Evolutionary conservation across 92 coral and sea anemone genomes (phyloP), one percentile per base, ranked within the genome.

Genomic region (Desmophyllum pertusum): DNA sequence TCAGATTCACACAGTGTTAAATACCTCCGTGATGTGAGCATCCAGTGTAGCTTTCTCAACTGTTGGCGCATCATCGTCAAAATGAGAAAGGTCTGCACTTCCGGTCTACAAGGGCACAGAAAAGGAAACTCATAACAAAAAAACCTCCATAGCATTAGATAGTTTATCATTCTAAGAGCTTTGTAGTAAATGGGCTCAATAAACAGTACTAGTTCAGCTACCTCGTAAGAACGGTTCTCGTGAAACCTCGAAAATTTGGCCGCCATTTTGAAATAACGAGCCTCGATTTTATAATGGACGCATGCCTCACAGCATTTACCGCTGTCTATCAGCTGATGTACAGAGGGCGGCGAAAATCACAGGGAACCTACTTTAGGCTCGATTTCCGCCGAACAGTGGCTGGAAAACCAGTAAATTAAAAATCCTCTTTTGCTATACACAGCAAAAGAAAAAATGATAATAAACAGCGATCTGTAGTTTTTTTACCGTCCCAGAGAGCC

Each of bases 221-320:
- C 98, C 89, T 95, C 94, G 74, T 94, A 96, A 23, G 96, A 88
- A 25, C 98, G 95, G 81, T 92, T 91, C 87, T 96, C 98, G 76
- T 94, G 94, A 93, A 92, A 96, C 53, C 98, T 92, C 48, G 98
- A 93, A 91, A 96, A 96, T 81, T 91, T 96, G 31, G 93, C 95
- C 95, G 98, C 98, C 98, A 94, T 94, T 84, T 91, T 91, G 90
- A 78, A 83, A 68, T 35, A 0, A 25, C 5, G 0, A 6, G 3
- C 74, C 75, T 64, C 61, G 83, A 29, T 43, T 6, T 76, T 50
- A 38, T 5, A 69, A 48, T 31, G 23, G 0, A 30, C 17, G 42
- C 63, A 52, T 52, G 79, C 17, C 79, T 51, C 19, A 18, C 15
- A 2, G 33, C 25, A 19, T 19, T 23, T 9, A 53, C 64, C 43